Conservation (phyloP, 2,888 invertebrate species). For the Caenorhabditis sp. region DNA sequence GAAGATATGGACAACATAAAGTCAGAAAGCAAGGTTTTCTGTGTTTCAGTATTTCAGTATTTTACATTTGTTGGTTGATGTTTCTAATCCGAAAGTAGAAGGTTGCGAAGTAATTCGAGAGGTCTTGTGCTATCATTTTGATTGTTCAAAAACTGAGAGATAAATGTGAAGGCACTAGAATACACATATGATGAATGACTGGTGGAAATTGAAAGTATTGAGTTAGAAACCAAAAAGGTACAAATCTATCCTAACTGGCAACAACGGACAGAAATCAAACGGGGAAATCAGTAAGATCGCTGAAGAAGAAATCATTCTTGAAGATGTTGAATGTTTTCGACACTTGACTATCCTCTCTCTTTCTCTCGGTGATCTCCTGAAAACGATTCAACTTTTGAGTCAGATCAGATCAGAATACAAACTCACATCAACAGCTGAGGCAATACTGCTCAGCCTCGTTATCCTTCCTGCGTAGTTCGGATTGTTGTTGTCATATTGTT, state of each 20-base stretch:
- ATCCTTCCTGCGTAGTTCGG: conserved; percentile 66
- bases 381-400: conserved; percentile 14
- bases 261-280: conserved; percentile 36
- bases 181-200: conserved; percentile 56
- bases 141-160: background rate
- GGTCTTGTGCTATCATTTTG: background rate
- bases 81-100: background rate
- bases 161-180: conserved; percentile 48
- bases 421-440: conserved; percentile 64
- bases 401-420: background rate
- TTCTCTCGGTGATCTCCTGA: conserved; percentile 66
- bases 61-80: background rate
- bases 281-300: conserved; percentile 68
- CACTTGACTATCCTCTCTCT: conserved; percentile 68
- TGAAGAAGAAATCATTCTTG: conserved; percentile 70
- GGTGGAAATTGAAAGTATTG: conserved; percentile 19
- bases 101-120: background rate
- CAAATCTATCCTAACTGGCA: conserved; percentile 32
- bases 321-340: conserved; percentile 72
- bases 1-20: background rate
- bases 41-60: background rate
- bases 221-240: conserved; percentile 13
- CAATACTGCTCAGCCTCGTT: conserved; percentile 62
- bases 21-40: background rate
- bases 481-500: conserved; percentile 59